Base-by-base conservation (phyloP, 2,797 vertebrate species). In the Malacoctenus gilli region DNA sequence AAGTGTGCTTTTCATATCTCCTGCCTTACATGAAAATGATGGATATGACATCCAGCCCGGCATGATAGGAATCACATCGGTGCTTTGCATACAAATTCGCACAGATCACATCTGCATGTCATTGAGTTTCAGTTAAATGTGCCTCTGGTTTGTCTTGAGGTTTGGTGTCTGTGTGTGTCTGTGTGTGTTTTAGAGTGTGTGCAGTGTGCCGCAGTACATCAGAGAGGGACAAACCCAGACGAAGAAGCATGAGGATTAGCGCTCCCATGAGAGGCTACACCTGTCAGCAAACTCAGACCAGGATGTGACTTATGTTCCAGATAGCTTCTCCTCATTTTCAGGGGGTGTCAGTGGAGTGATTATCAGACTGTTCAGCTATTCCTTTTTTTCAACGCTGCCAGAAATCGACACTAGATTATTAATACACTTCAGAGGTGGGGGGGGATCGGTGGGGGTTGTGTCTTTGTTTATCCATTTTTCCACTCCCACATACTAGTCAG, bases 41-140 rank as follows among this genome's bases (percentile, higher is more conserved):
- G 66, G 79, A 84, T 85, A 77, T 82, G 75, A 72, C 74, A 82
- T 79, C 53, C 72, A 62, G 58, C 53, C 66, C 64, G 59, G 69
- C 58, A 39, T 72, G 80, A 79, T 72, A 55, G 83, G 68, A 72
- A 74, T 80, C 77, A 77, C 58, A 52, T 36, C 21, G 28, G 49
- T 73, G 77, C 77, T 84, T 84, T 86, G 85, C 85, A 87, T 89
- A 73, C 79, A 86, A 43, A 90, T 85, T 22, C 60, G 41, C 60
- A 28, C 68, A 55, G 66, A 82, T 77, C 67, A 63, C 86, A 87
- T 85, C 72, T 84, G 80, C 82, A 72, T 83, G 78, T 61, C 58
- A 64, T 73, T 79, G 82, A 49, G 78, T 77, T 82, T 80, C 74
- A 49, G 47, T 68, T 75, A 59, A 66, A 78, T 77, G 41, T 65